Percentiles rank a stretch among this genome's conserved stretches.
Evolutionary conservation across 2,113 vertebrate genomes (phyloP).

Genomic region (Apeltes quadracus): DNA sequence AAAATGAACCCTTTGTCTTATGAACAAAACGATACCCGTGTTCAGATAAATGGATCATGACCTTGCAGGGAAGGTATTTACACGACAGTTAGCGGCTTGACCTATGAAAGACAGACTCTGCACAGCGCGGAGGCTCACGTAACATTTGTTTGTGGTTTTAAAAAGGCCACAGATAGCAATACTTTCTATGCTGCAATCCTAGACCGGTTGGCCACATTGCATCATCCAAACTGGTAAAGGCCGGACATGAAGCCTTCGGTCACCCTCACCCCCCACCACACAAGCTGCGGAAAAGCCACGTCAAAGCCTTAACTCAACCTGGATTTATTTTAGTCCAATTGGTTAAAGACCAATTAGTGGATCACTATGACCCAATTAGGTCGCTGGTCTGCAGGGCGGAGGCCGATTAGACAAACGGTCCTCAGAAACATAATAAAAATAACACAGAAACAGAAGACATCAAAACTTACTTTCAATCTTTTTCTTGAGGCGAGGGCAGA

Average conservation of each 20-base stretch:
- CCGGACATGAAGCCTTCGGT: neutral
- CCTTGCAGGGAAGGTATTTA: constrained; percentile 47
- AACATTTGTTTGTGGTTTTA: constrained; percentile 37
- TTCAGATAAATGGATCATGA: constrained; percentile 47
- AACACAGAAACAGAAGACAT: constrained; percentile 1
- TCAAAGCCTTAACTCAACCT: constrained; percentile 40
- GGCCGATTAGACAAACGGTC: constrained; percentile 7
- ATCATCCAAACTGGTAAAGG: constrained; percentile 11
- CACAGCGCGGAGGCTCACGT: constrained; percentile 13
- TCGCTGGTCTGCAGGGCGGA: constrained; percentile 8
- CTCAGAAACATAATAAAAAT: no score
- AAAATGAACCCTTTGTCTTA: constrained; percentile 16
- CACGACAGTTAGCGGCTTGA: constrained; percentile 22
- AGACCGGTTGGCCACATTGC: constrained; percentile 13
- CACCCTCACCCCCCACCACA: neutral
- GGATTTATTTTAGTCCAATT: constrained; percentile 58
- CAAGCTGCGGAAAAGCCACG: constrained; percentile 26
- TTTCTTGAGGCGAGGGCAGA: constrained; percentile 95
- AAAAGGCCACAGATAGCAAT: constrained; percentile 32
- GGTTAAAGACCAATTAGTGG: constrained; percentile 70
- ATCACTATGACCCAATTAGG: constrained; percentile 68
- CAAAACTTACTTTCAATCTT: constrained; percentile 94
- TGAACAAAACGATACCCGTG: neutral
- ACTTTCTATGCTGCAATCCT: constrained; percentile 18
- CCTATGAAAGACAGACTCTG: constrained; percentile 20